Evolutionary conservation across 2,113 vertebrate species (phyloP), one percentile per base, ranked within the genome.

Genomic region (Sylvilagus bachmani): DNA sequence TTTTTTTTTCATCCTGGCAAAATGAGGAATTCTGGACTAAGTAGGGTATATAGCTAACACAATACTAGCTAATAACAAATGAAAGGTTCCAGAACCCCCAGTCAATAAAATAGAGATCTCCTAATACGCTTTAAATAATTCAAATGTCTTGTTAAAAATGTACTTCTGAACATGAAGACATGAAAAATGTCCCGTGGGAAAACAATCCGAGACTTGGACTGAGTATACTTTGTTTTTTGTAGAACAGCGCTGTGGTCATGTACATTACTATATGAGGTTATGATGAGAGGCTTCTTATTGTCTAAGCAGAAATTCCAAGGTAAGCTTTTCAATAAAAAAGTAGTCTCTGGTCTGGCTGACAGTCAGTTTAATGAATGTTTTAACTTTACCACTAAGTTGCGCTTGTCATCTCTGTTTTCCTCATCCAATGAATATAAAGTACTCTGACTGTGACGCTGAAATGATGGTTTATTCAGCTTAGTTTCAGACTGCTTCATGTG

Each of bases 21-120:
- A 83, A 67, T 19, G 51, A 27, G 44, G 83, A 74, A 62, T 79
- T 94, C 64, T 90, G 49, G n/a, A 79, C 90, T 31, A 73, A 92
- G n/a, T 38, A 75, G 8, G 27, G 24, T 7, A 53, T n/a, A 31
- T 16, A 29, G n/a, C 8, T 73, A 92, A 33, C 53, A 78, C 31
- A 86, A 69, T 61, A 44, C 87, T 86, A 86, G 24, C 61, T 64
- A 92, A 36, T 74, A 69, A 79, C 10, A 38, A 73, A 85, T 78
- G 62, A 13, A 69, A 95, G 80, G 33, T 77, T 82, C 22, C 22
- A 51, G 27, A 87, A 71, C 22, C 6, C 80, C n/a, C 17, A 87
- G 3, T 89, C 73, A 78, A 29, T 86, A 91, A 80, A 86, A 92
- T 53, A 11, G n/a, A 36, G 27, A 29, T 93, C 49, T 95, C 84